Percentiles rank a stretch among this genome's conserved stretches.
Conservation (phyloP, 2,888 invertebrate genomes). For the Baccha elongata region DNA sequence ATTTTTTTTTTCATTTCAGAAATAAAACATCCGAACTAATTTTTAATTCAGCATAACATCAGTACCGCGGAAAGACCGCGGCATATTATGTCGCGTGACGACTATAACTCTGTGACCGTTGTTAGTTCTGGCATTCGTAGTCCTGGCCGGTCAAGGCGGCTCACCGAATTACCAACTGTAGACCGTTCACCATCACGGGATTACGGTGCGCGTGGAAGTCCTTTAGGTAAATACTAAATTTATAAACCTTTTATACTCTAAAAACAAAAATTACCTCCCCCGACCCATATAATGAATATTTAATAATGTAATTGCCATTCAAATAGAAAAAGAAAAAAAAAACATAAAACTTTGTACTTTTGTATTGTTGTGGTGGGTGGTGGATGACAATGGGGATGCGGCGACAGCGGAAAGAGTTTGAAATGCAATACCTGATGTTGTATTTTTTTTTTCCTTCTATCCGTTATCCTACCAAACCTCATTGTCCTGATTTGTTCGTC, state of each 20-base stretch:
- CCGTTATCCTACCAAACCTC: conserved; percentile 3
- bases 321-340: conserved; percentile 11
- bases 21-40: conserved; percentile 37
- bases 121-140: conserved; percentile 87
- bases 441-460: not conserved
- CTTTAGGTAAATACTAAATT: conserved; percentile 82
- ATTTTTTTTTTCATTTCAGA: conserved; percentile 41
- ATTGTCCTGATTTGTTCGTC: conserved; percentile 30
- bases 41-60: conserved; percentile 67
- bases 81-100: conserved; percentile 83
- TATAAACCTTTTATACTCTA: conserved; percentile 38
- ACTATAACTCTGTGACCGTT: conserved; percentile 84
- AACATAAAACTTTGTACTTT: conserved; percentile 49
- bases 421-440: conserved; percentile 20
- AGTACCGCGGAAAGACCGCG: conserved; percentile 82
- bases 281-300: conserved; percentile 59
- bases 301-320: conserved; percentile 67
- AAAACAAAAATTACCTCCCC: conserved; percentile 45
- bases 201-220: conserved; percentile 86
- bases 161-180: conserved; percentile 91
- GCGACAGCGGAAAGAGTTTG: not conserved
- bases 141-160: conserved; percentile 86
- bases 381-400: not conserved
- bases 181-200: conserved; percentile 94
- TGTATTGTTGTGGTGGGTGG: conserved; percentile 7